Evolutionary conservation across 2,113 vertebrate genomes (phyloP), one percentile per base, ranked within the genome.

Genomic region (Poeciliopsis occidentalis): DNA sequence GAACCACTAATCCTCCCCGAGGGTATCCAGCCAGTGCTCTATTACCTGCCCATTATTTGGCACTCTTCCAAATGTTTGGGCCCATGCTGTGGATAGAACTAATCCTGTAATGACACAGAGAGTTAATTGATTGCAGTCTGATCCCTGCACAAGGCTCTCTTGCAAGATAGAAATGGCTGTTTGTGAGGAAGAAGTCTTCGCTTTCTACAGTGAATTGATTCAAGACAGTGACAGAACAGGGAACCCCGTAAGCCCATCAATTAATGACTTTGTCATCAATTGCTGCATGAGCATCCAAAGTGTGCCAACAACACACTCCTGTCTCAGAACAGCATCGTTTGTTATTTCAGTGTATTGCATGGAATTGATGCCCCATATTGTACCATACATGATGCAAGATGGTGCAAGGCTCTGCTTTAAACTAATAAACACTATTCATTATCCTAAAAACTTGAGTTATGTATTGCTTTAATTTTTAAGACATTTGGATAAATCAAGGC

Each of bases 101-200:
- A 94, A 94, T 94, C 93, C 89, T 77, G 76, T 88, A 85, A 82
- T 84, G 88, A 91, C 90, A 92, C 87, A 89, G 82, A 84, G 81
- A 61, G 63, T 91, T 93, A 92, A 93, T 93, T 92, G 91, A 94
- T 93, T 93, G 88, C 83, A 81, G 87, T 75, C 82, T 85, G 91
- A 91, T 91, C 81, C 84, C 74, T 90, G 81, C 90, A 87, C 85
- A 76, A 78, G 76, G 44, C 79, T 77, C 64, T 80, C 37, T 80
- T 47, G 78, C 84, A 84, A 85, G 87, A 81, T 82, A 78, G 79
- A 88, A 83, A 75, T 76, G 73, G 57, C 7, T 67, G 81, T 67
- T 76, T 77, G 80, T 72, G 73, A 83, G 78, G 71, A 57, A 73
- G 81, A 63, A 88, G 83, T 73, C 73, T 87, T 85, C 89, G 85